phyloP scores from a whole-genome alignment of 2,113 vertebrate genomes.

The Dermatemys mawii region DNA sequence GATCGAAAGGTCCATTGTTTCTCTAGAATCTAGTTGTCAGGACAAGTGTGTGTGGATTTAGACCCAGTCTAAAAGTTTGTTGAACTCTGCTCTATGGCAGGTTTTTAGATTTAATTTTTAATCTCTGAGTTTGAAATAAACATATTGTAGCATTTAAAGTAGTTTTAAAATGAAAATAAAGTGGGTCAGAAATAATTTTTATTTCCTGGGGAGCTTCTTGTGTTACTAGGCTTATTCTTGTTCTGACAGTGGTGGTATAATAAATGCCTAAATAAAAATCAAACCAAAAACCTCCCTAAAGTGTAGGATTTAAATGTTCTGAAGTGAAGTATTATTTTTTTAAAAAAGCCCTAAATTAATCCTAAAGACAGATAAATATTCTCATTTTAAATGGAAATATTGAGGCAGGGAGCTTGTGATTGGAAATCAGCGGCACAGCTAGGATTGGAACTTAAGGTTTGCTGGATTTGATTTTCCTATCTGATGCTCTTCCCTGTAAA shows the following conservation, averaged over 20 bases:
- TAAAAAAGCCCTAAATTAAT: too few species aligned
- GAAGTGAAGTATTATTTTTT: too few species aligned
- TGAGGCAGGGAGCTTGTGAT: background rate
- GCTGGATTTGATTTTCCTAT: background rate
- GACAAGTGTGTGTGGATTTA: background rate
- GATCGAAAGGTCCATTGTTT: background rate
- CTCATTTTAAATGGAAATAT: background rate
- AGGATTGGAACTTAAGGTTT: background rate
- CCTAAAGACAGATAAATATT: background rate
- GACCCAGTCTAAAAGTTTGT: background rate
- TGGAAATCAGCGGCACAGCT: background rate
- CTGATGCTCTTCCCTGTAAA: background rate
- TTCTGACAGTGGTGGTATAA: background rate
- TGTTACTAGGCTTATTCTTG: background rate
- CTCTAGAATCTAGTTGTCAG: background rate
- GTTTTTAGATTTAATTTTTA: too few species aligned
- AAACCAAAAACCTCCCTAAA: background rate
- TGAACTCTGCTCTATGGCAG: background rate
- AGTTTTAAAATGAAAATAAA: background rate
- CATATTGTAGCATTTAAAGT: background rate
- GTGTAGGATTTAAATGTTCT: background rate
- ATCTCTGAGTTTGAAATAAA: too few species aligned
- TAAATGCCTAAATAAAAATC: background rate
- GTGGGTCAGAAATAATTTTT: background rate
- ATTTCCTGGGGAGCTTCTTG: background rate